phyloP scores from a whole-genome alignment of 1,140 invertebrate species.

The Pteromalus puparum region DNA sequence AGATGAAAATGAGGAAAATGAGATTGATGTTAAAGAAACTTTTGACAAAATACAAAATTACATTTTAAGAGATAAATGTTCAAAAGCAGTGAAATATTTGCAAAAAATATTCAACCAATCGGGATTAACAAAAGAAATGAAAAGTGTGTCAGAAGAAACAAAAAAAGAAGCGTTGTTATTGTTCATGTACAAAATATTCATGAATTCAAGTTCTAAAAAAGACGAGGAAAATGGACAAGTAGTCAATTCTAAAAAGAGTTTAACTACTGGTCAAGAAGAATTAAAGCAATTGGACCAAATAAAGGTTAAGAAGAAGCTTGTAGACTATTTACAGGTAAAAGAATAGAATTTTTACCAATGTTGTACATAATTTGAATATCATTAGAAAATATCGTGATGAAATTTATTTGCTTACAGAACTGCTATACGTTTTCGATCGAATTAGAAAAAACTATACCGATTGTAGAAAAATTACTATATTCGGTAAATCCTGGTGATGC shows the following conservation, averaged over 20 bases:
- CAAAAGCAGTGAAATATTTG: slow-evolving; percentile 63
- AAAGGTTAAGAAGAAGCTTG: slow-evolving; percentile 60
- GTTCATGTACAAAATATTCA: slow-evolving; percentile 70
- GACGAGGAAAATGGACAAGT: slow-evolving; percentile 50
- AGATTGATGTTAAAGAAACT: slow-evolving; percentile 59
- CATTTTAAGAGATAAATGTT: slow-evolving; percentile 67
- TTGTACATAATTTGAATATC: background rate
- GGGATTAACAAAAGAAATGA: slow-evolving; percentile 58
- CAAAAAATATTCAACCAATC: slow-evolving; percentile 60
- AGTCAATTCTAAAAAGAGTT: slow-evolving; percentile 41
- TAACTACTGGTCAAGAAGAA: slow-evolving; percentile 60
- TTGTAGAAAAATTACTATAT: slow-evolving; percentile 83
- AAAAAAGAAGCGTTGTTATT: slow-evolving; percentile 67
- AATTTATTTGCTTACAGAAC: slow-evolving; percentile 78
- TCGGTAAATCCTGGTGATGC: slow-evolving; percentile 87
- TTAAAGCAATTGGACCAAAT: slow-evolving; percentile 63
- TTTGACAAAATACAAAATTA: slow-evolving; percentile 70
- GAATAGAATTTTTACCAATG: background rate
- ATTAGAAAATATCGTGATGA: background rate
- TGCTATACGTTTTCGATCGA: slow-evolving; percentile 80
- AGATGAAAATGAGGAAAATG: slow-evolving; percentile 58
- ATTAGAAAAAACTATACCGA: slow-evolving; percentile 82
- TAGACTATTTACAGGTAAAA: slow-evolving; percentile 69
- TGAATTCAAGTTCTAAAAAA: slow-evolving; percentile 61
- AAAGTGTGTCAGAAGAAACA: slow-evolving; percentile 59